These are phyloP conservation scores for Elysia chlorotica DNA, from an alignment of 1,140 invertebrate genomes.

Conservation along the genomic window DNA sequence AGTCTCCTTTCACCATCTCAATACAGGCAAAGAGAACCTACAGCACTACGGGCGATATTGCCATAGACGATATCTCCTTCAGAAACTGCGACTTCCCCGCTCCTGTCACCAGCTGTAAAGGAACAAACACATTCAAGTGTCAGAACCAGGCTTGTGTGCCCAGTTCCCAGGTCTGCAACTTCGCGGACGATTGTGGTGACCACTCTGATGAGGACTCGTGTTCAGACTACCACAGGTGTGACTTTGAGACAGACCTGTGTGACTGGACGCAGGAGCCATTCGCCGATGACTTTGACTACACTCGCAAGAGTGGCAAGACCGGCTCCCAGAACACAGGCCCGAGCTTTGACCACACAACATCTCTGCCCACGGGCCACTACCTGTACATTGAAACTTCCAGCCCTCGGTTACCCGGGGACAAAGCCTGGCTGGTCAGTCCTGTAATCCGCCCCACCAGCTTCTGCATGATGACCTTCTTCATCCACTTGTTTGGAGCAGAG, in stretches of 20 bases:
- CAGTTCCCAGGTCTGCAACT: conserved; percentile 50
- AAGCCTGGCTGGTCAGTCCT: conserved; percentile 51
- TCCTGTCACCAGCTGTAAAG: conserved; percentile 26
- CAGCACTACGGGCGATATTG: conserved; percentile 71
- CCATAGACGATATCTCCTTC: conserved; percentile 76
- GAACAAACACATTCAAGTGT: conserved; percentile 44
- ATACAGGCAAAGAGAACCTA: conserved; percentile 49
- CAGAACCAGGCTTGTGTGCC: conserved; percentile 43
- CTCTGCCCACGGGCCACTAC: conserved; percentile 50
- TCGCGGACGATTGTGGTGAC: conserved; percentile 60
- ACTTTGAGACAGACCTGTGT: conserved; percentile 55
- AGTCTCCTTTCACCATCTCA: conserved; percentile 51
- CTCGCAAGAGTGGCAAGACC: conserved; percentile 26
- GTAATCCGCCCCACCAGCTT: conserved; percentile 24
- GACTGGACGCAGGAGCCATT: conserved; percentile 44
- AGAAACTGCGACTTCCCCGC: conserved; percentile 47
- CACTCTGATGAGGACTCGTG: conserved; percentile 53
- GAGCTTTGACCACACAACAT: conserved; percentile 20
- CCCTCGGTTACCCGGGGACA: conserved; percentile 39
- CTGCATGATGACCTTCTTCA: conserved; percentile 64
- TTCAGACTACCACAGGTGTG: conserved; percentile 42
- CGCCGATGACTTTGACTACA: conserved; percentile 21
- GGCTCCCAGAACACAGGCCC: conserved; percentile 34
- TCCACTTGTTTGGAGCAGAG: conserved; percentile 74
- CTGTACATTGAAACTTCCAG: conserved; percentile 52